phyloP scores from a whole-genome alignment of 1,140 invertebrate genomes.

The Argopecten irradians region DNA sequence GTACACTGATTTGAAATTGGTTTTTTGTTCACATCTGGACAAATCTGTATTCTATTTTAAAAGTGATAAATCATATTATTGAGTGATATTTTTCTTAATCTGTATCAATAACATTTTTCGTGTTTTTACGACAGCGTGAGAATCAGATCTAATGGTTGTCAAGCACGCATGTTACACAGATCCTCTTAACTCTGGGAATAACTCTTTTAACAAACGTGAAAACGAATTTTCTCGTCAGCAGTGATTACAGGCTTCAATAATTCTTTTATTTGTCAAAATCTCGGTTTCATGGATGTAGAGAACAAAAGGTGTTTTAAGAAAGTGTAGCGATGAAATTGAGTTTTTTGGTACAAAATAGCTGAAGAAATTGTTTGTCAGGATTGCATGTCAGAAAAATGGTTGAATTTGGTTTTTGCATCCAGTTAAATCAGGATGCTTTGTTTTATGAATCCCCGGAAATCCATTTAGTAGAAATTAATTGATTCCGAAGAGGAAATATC shows the following conservation, averaged over 20 bases:
- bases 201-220: background rate
- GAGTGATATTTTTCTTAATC: background rate
- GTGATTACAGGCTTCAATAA: background rate
- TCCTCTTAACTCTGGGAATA: background rate
- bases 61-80: too few species aligned
- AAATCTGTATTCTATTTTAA: too few species aligned
- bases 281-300: background rate
- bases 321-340: background rate
- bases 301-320: background rate
- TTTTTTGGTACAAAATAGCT: background rate
- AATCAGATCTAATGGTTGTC: background rate
- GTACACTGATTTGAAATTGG: too few species aligned
- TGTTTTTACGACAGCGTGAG: background rate
- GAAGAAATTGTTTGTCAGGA: background rate
- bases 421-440: background rate
- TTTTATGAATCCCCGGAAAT: background rate
- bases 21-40: too few species aligned
- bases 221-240: background rate
- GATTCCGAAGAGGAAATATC: background rate
- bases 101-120: background rate
- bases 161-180: background rate
- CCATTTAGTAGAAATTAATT: background rate
- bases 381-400: background rate
- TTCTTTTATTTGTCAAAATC: background rate
- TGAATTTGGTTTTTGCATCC: background rate